Evolutionary conservation across 1,140 invertebrate genomes (phyloP), one percentile per base, ranked within the genome.

Genomic region (Whitmania pigra): DNA sequence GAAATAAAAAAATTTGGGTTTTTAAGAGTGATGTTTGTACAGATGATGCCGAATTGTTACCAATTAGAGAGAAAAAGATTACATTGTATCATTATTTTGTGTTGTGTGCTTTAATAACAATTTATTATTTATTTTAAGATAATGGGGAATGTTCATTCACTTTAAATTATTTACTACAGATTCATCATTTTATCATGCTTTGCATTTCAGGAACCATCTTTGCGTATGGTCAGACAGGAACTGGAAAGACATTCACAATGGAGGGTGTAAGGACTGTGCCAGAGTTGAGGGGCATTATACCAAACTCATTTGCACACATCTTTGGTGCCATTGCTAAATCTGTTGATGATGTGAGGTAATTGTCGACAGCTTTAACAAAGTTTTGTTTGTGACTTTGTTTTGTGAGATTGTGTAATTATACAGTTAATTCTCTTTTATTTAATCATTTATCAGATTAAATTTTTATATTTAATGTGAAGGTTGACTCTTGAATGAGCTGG

Each of bases 231-330:
- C 95, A 97, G 84, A 97, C 93, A 11, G 94, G 95, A 67, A 96
- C 93, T 0, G 94, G 95, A 18, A 99, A 98, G 84, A 99, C 95
- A 0, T 96, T 91, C 80, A 98, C 95, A 0, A 98, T 99, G 95
- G 92, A 95, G 79, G 95, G 95, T 67, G 87, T 89, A 63, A 85
- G 87, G 68, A 85, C 84, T 53, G 77, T 82, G 31, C 79, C 81
- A 70, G 82, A 84, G 68, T 75, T 81, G 25, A 75, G 83, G 29
- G 85, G 85, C 18, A 84, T 85, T 71, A 85, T 86, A 73, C 85
- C 84, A 27, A 84, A 85, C 69, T 84, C 85, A 67, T 82, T 85
- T 76, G 83, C 85, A 69, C 83, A 86, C 73, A 81, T 85, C 27
- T 85, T 85, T 79, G 80, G 80, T 69, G 76, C 78, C 72, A 83